Base-by-base conservation (phyloP, 1,140 invertebrate genomes). In the Drosophila pruinosa region DNA sequence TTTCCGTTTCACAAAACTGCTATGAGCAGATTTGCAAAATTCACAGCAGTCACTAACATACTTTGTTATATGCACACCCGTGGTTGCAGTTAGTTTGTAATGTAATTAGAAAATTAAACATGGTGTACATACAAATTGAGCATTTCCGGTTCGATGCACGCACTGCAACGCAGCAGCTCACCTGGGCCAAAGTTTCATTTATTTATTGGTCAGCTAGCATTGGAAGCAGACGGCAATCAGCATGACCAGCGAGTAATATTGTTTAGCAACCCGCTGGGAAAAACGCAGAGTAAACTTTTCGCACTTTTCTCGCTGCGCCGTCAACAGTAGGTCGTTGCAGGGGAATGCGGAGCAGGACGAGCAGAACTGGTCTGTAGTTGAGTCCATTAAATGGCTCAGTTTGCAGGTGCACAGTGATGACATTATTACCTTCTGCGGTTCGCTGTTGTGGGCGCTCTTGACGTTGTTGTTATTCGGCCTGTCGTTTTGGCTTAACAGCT, bases 401-500 rank as follows among this genome's bases (percentile, higher is more conserved):
- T 74, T 57, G 54, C 72, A 75, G 79, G 62, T 83, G 45, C 75
- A 68, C 47, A 57, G 56, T 64, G 75, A 83, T 56, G 63, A 70
- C 72, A 85, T 83, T 79, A 80, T 83, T 76, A 76, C 63, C 45
- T 75, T 65, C 47, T 77, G 74, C 69, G 36, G 43, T 39, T 59
- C 31, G 26, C 45, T 72, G 28, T 54, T 43, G 21, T 28, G 61
- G 34, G 26, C 19, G 22, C 47, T 53, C 26, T 34, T 75, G 36
- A 54, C 53, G 43, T 54, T 58, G 56, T 54, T 72, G 26, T 62
- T 19, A 52, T 59, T 59, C 31, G 53, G 67, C 52, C 77, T 36
- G 43, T 67, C 75, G 59, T 62, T 74, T 72, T 75, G 72, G 79
- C 79, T 85, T 83, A 85, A 72, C 76, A 80, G 81, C 76, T 80